These are phyloP conservation scores for Sceliomorpha sp. DNA, from an alignment of 2,888 invertebrate genomes.

Conservation along the genomic window DNA sequence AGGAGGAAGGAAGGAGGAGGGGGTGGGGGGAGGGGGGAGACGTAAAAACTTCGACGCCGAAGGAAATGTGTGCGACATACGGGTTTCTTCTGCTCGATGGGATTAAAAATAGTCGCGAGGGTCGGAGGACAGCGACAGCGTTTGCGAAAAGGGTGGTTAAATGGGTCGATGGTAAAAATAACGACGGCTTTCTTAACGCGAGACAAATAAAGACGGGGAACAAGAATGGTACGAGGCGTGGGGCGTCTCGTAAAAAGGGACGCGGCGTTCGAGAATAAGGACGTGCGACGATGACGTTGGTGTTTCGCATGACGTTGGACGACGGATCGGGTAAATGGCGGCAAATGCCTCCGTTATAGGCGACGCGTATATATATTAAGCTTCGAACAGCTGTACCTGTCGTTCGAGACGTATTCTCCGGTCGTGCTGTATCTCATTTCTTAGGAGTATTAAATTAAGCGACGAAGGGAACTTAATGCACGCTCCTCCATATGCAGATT, in stretches of 20 bases:
- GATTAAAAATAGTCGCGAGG: slow-evolving; percentile 35
- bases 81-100: neutral
- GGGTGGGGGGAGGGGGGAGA: too few species aligned
- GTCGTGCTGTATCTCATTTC: slow-evolving; percentile 48
- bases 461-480: slow-evolving; percentile 76
- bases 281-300: slow-evolving; percentile 31
- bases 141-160: slow-evolving; percentile 51
- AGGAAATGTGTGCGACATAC: slow-evolving; percentile 29
- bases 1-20: too few species aligned
- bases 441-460: slow-evolving; percentile 75
- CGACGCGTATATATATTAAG: too few species aligned
- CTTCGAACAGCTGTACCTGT: slow-evolving; percentile 42
- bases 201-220: slow-evolving; percentile 2
- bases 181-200: slow-evolving; percentile 47
- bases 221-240: slow-evolving; percentile 47
- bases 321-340: slow-evolving; percentile 50
- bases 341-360: slow-evolving; percentile 41
- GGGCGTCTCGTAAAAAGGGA: slow-evolving; percentile 51
- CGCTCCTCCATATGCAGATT: slow-evolving; percentile 79
- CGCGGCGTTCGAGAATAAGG: slow-evolving; percentile 34
- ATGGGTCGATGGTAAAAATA: slow-evolving; percentile 64
- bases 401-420: slow-evolving; percentile 40
- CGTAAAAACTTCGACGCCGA: too few species aligned
- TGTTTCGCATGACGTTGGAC: slow-evolving; percentile 34
- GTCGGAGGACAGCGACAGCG: slow-evolving; percentile 18